phyloP scores from a whole-genome alignment of 92 coral and sea anemone genomes.

The Scolanthus callimorphus region DNA sequence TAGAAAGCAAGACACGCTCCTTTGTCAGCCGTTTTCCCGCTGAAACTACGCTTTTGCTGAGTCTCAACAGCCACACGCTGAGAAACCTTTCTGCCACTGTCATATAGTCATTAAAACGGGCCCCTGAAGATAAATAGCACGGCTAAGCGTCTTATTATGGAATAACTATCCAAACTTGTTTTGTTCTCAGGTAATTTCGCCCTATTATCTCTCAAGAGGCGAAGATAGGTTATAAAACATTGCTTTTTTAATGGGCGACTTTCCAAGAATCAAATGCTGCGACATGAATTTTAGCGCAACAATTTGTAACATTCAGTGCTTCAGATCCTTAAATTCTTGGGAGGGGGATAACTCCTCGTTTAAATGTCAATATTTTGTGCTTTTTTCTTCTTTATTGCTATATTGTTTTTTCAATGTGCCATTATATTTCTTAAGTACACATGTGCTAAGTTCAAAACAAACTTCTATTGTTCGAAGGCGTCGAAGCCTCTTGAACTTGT shows the following conservation, averaged over 20 bases:
- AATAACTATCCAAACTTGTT: conserved; percentile 39
- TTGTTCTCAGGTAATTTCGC: conserved; percentile 24
- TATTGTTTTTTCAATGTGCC: too few relatives aligned
- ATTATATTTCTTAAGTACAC: too few relatives aligned
- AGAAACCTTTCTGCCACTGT: conserved; percentile 21
- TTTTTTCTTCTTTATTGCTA: too few relatives aligned
- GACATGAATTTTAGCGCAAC: too few relatives aligned
- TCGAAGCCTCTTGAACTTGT: not conserved
- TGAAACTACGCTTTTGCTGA: conserved; percentile 4
- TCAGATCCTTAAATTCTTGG: too few relatives aligned
- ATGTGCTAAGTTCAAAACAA: not conserved
- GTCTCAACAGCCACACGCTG: conserved; percentile 11
- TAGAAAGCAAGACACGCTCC: not conserved
- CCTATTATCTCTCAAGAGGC: conserved; percentile 14
- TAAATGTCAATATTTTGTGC: too few relatives aligned
- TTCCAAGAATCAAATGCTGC: too few relatives aligned
- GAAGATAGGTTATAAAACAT: not conserved
- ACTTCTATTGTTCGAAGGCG: not conserved
- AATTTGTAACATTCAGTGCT: too few relatives aligned
- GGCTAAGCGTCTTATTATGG: conserved; percentile 40
- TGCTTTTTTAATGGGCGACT: too few relatives aligned
- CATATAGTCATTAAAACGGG: conserved; percentile 25
- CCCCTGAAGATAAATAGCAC: conserved; percentile 19
- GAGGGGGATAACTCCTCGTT: too few relatives aligned
- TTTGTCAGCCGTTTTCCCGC: conserved; percentile 13